Base-by-base conservation (phyloP, 1,140 invertebrate genomes). In the Caenorhabditis inopinata region DNA sequence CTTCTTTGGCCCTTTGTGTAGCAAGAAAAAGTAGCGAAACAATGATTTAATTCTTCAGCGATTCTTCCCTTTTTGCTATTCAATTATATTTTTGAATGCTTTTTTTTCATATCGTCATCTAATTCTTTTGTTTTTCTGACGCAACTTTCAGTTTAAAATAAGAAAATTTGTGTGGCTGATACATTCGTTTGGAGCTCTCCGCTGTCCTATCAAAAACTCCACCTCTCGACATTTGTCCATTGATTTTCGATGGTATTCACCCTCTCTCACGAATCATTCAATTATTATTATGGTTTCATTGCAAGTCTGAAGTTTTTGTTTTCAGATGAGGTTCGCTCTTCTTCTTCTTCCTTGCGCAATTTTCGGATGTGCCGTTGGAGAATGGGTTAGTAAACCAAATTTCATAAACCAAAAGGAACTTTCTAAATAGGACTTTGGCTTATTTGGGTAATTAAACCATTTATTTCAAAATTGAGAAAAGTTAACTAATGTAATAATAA, bases 331-430 rank as follows among this genome's bases (percentile, higher is more conserved):
- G 32, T 18, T 9, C 9, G 11, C 32, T 9, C 38, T 68, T 38
- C 58, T 68, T 68, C 58, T 68, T n/a, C n/a, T n/a, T 21, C 58
- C 38, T 32, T 68, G 58, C 27, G 73, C 74, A 49, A 81, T 82
- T 16, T 51, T 79, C 38, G 81, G 81, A 29, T 74, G 74, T 25
- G 9, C 80, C 9, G 4, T 83, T 75, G 32, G 83, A 74, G 73
- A 80, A 80, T 82, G 83, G 75, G 79, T 75, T 27, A 5, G 58
- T 27, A 7, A 3, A 5, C 29, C 5, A 7, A 25, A 25, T 16
- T 27, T 16, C n/a, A 5, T 7, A 42, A 42, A 14, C 38, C n/a
- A n/a, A n/a, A n/a, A n/a, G n/a, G n/a, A n/a, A n/a, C n/a, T n/a
- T n/a, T n/a, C 5, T 14, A 23, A 23, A 58, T 21, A 4, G 78